Conservation (phyloP, 1,140 invertebrate species). For the Maniola jurtina region DNA sequence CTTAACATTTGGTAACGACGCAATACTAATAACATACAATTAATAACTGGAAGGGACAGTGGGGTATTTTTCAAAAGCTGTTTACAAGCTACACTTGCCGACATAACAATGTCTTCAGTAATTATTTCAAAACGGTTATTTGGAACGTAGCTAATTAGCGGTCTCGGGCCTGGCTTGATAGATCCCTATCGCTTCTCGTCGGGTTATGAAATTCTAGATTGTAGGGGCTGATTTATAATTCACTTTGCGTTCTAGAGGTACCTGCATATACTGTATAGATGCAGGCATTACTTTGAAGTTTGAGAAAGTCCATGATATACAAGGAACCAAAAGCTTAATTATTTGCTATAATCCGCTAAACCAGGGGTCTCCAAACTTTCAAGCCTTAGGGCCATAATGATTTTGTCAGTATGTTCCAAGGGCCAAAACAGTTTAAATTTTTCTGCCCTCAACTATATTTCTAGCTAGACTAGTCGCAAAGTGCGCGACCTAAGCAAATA, state of each 20-base stretch:
- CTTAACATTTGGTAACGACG: neutral
- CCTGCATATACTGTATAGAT: too few relatives aligned
- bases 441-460: too few relatives aligned
- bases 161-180: neutral
- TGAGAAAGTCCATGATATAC: too few relatives aligned
- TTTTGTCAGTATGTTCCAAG: too few relatives aligned
- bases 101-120: conserved; percentile 9
- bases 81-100: conserved; percentile 2
- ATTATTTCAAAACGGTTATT: conserved; percentile 13
- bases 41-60: neutral
- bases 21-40: conserved; percentile 8
- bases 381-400: too few relatives aligned
- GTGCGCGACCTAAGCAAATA: too few relatives aligned
- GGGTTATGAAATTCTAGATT: conserved; percentile 4
- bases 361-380: too few relatives aligned
- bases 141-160: conserved; percentile 2
- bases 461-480: too few relatives aligned
- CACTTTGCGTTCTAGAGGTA: neutral
- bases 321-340: too few relatives aligned
- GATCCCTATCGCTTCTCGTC: conserved; percentile 6
- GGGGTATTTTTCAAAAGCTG: conserved; percentile 4
- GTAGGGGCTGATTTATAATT: neutral
- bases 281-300: too few relatives aligned
- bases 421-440: too few relatives aligned
- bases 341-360: too few relatives aligned